Conservation (phyloP, 2,797 vertebrate genomes). For the Macrochelys suwanniensis region DNA sequence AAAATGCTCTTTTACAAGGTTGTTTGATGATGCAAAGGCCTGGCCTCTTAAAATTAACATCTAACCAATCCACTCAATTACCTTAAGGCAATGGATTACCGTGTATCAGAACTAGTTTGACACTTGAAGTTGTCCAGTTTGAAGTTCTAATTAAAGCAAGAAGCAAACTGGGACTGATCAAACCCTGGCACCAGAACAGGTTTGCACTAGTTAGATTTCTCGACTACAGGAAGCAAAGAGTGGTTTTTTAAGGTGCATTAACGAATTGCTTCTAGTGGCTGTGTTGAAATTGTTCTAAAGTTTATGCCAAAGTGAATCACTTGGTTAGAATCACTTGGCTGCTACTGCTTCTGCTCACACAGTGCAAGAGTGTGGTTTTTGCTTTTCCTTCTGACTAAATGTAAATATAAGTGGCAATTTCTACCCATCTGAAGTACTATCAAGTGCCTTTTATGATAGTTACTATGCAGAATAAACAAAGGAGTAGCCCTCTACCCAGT, state of each 20-base stretch:
- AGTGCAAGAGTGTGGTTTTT: neutral
- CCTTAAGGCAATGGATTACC: neutral
- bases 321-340: neutral
- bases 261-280: neutral
- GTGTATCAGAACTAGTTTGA: neutral
- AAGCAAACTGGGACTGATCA: neutral
- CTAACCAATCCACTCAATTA: neutral
- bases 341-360: neutral
- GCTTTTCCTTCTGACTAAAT: neutral
- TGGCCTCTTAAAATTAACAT: neutral
- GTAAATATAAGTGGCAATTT: slow-evolving; percentile 10
- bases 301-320: neutral
- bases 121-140: slow-evolving; percentile 9
- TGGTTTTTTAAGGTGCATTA: fast-evolving
- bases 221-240: neutral
- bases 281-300: neutral
- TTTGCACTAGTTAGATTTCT: neutral
- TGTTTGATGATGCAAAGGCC: neutral
- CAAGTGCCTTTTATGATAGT: neutral
- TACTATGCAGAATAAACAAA: slow-evolving; percentile 34
- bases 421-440: slow-evolving; percentile 5
- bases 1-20: neutral
- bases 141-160: slow-evolving; percentile 4
- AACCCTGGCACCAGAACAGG: neutral
- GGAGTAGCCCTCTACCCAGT: slow-evolving; percentile 25